Evolutionary conservation across 2,113 vertebrate genomes (phyloP).

Genomic region (Boulengeromyrus knoepffleri): DNA sequence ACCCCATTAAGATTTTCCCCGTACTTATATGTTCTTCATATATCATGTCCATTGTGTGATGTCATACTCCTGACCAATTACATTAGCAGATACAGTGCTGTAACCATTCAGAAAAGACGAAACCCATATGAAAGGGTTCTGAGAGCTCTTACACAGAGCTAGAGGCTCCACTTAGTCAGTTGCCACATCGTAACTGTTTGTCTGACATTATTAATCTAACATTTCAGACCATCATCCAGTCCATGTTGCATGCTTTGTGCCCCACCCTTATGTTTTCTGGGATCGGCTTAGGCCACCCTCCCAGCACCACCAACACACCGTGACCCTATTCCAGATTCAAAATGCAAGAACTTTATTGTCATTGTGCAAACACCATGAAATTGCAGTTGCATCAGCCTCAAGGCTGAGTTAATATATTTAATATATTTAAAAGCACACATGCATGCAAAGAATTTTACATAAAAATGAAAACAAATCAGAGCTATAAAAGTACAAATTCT

Average conservation of each 20-base stretch:
- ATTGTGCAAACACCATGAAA: neutral
- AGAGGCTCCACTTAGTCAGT: neutral
- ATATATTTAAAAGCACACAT: neutral
- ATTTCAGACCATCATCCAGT: neutral
- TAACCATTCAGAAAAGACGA: neutral
- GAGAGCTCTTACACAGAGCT: neutral
- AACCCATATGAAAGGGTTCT: neutral
- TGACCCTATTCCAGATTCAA: neutral
- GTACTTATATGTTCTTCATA: neutral
- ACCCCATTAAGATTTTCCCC: neutral
- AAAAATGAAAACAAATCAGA: neutral
- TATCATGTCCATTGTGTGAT: neutral
- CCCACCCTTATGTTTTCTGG: neutral
- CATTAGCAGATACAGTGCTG: neutral
- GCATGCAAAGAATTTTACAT: neutral
- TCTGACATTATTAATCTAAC: neutral
- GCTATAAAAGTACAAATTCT: neutral
- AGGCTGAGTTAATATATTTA: too few species aligned
- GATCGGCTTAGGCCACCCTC: too few species aligned
- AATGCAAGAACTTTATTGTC: neutral
- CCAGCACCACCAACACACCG: neutral
- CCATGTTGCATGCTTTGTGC: neutral
- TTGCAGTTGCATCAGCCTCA: neutral
- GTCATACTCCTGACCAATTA: neutral
- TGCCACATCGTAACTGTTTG: neutral